Evolutionary conservation across 1,140 invertebrate genomes (phyloP).

Genomic region (Neelides sp.): DNA sequence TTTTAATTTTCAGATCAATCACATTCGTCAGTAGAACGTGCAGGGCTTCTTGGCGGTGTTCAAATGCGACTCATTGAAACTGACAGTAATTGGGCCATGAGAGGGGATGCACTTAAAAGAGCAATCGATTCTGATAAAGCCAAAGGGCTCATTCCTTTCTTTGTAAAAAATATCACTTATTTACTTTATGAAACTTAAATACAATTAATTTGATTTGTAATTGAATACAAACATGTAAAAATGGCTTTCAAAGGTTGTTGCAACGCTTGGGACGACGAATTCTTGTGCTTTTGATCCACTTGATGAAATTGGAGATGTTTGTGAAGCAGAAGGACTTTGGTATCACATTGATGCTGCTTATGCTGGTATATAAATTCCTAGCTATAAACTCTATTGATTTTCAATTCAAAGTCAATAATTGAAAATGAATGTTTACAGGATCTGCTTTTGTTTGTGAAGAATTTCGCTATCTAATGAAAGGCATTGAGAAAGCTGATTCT

Average conservation of each 20-base stretch:
- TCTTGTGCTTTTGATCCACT: slow-evolving; percentile 80
- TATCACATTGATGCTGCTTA: slow-evolving; percentile 91
- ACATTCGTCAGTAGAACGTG: slow-evolving; percentile 88
- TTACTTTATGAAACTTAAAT: too few species aligned
- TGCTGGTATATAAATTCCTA: slow-evolving; percentile 45
- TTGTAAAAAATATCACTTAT: slow-evolving; percentile 53
- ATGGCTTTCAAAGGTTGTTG: slow-evolving; percentile 64
- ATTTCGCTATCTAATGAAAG: slow-evolving; percentile 73
- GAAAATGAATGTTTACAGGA: slow-evolving; percentile 38
- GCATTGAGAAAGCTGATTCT: slow-evolving; percentile 74
- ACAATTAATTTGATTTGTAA: too few species aligned
- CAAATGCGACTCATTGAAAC: slow-evolving; percentile 66
- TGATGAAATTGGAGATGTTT: slow-evolving; percentile 72
- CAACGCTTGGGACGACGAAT: slow-evolving; percentile 77
- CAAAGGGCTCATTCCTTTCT: slow-evolving; percentile 77
- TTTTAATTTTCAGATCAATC: slow-evolving; percentile 64
- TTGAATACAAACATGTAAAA: too few species aligned
- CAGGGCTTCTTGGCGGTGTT: slow-evolving; percentile 76
- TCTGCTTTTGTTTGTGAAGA: slow-evolving; percentile 90
- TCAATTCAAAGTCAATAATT: slow-evolving; percentile 3
- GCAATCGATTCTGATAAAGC: slow-evolving; percentile 70
- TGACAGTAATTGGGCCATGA: slow-evolving; percentile 61
- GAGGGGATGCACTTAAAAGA: slow-evolving; percentile 63
- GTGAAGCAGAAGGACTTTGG: slow-evolving; percentile 67
- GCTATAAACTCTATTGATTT: not conserved